Evolutionary conservation across 2,888 invertebrate species (phyloP), one percentile per base, ranked within the genome.

Genomic region (Chelonus formosanus): DNA sequence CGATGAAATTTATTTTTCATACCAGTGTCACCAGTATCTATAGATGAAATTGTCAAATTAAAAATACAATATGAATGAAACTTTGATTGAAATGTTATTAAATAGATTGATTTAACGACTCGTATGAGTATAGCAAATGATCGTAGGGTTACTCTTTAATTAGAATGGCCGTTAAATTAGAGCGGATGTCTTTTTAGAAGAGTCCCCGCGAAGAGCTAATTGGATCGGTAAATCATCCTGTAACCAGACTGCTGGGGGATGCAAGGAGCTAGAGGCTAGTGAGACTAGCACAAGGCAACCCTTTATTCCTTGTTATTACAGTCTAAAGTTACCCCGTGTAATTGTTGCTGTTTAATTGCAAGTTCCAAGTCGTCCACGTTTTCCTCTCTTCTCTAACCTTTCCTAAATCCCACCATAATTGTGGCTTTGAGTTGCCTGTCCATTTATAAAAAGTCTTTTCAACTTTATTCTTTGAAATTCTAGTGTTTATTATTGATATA

Each of bases 271-370:
- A 76, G 78, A 36, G 36, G 47, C 55, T 59, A 35, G 36, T 60
- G 60, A 65, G 58, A 61, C 60, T 58, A 64, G 68, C 68, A 65
- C 69, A 67, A 68, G 76, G 78, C 81, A 82, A 83, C 83, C 84
- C 84, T 84, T 83, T 83, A 83, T 84, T 83, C 82, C 77, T 78
- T 80, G 83, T 83, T 84, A 84, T 84, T 84, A 84, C 82, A 79
- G 83, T 83, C 82, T 83, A 83, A 83, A 84, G 83, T 83, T 83
- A 83, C 83, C 82, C 80, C 80, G 79, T 81, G 82, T 84, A 84
- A 84, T 84, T 84, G 83, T 83, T 84, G 82, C 83, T 83, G 82
- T 84, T 84, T 84, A 83, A 84, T 84, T 84, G 84, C 83, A 77
- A 83, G 81, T 80, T 81, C 80, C 78, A 80, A 83, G 83, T 83